These are phyloP conservation scores for Alaudala cheleensis DNA, from an alignment of 2,113 vertebrate genomes.

Conservation along the genomic window DNA sequence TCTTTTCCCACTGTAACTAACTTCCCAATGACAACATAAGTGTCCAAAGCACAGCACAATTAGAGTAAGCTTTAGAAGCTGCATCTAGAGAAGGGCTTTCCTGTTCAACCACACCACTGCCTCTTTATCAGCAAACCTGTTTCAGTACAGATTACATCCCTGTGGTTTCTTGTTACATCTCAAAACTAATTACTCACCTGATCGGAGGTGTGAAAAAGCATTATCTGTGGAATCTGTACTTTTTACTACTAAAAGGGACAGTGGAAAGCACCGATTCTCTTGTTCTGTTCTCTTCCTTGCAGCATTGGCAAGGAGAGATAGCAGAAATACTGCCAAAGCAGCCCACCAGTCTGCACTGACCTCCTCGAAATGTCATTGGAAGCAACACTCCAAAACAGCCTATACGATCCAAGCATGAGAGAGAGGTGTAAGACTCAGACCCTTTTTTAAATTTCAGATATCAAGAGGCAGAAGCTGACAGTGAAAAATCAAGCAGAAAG, in stretches of 20 bases:
- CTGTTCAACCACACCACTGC: not conserved
- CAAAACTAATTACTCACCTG: not conserved
- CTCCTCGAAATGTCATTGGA: not conserved
- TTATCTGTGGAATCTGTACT: not conserved
- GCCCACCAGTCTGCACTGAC: not conserved
- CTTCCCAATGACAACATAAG: not conserved
- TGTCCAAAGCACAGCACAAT: not conserved
- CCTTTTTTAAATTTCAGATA: not conserved
- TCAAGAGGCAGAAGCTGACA: not conserved
- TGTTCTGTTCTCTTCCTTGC: not conserved
- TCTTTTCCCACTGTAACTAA: not conserved
- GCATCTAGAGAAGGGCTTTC: not conserved
- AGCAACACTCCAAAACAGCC: not conserved
- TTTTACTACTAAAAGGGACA: not conserved
- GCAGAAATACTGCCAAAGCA: not conserved
- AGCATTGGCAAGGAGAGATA: not conserved
- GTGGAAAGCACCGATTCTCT: not conserved
- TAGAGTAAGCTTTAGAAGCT: not conserved
- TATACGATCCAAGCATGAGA: accelerated
- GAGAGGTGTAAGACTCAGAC: not conserved
- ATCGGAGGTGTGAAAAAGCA: not conserved
- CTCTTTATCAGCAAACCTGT: not conserved
- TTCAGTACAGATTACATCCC: not conserved
- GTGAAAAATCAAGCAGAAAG: not conserved
- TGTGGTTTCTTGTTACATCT: not conserved